phyloP scores from a whole-genome alignment of 2,888 invertebrate genomes.

The Odontothrips loti region DNA sequence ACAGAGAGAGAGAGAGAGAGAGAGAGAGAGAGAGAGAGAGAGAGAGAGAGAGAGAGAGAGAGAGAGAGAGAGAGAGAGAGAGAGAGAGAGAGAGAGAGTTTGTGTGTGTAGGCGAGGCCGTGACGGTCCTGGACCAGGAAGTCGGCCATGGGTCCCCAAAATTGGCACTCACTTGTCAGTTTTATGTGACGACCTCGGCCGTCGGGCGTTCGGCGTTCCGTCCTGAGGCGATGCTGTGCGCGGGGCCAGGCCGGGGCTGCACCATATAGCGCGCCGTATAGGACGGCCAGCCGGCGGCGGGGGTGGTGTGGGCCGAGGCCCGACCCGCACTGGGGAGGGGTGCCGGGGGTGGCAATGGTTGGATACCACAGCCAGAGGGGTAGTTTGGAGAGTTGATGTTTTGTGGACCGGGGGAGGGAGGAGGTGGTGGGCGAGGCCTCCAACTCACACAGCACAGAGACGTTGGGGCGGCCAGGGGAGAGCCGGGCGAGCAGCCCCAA shows the following conservation, averaged over 20 bases:
- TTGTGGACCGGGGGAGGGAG: neutral
- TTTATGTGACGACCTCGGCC: neutral
- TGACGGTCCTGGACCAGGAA: neutral
- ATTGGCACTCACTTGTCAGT: conserved; percentile 19
- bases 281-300: too few species aligned
- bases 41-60: too few species aligned
- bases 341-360: neutral
- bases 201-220: neutral
- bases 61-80: too few species aligned
- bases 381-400: neutral
- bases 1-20: too few species aligned
- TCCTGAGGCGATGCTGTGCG: neutral
- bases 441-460: neutral
- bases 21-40: too few species aligned
- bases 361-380: neutral
- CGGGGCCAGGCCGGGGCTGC: too few species aligned
- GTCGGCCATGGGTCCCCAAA: neutral
- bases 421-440: neutral
- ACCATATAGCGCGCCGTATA: too few species aligned
- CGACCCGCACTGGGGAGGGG: neutral
- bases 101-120: neutral
- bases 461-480: neutral
- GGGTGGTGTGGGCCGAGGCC: too few species aligned
- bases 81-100: too few species aligned
- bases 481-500: neutral